Evolutionary conservation across 2,113 vertebrate species (phyloP), one percentile per base, ranked within the genome.

Genomic region (Sylvicapra grimmia): DNA sequence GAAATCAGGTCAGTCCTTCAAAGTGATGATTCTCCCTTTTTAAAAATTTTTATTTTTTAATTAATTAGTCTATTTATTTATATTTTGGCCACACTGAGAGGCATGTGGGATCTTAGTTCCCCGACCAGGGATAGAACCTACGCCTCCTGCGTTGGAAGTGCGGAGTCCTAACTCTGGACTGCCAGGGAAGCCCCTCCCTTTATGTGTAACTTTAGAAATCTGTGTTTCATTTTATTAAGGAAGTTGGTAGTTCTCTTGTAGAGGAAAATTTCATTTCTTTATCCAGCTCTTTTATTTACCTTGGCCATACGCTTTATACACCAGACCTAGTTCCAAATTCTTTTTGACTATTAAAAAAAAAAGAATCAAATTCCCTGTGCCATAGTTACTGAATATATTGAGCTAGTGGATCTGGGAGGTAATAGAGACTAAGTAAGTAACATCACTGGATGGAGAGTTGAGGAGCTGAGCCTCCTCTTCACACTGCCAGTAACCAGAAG

Each of bases 271-370:
- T 95, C 33, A 63, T 95, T 96, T 89, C 59, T 94, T 93, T 94
- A 68, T 56, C 65, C 49, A 75, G 36, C 49, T 97, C 29, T 84
- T 96, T 93, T 89, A 92, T 93, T 88, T 90, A 93, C 80, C 13
- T 86, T 84, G 56, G 47, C 51, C n/a, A 68, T 89, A 56, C 18
- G 3, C 47, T 96, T 89, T 36, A 86, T 65, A 89, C 15, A 59
- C 21, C 23, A 95, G 85, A 83, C 44, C 13, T 96, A 51, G 63
- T 92, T 97, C 80, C 85, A 95, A 83, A 95, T 95, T 93, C 65
- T 68, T 92, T 97, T 65, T 54, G 53, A 33, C 14, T 92, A 19
- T 51, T 19, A 16, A 63, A 84, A 95, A 91, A 58, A 31, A 92
- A 91, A 87, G 89, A 53, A 51, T 65, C 29, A 90, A 12, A 12